Percentiles rank a stretch among this genome's conserved stretches.
These are phyloP conservation scores for Anabacerthia variegaticeps DNA, from an alignment of 2,797 vertebrate genomes.

Conservation along the genomic window DNA sequence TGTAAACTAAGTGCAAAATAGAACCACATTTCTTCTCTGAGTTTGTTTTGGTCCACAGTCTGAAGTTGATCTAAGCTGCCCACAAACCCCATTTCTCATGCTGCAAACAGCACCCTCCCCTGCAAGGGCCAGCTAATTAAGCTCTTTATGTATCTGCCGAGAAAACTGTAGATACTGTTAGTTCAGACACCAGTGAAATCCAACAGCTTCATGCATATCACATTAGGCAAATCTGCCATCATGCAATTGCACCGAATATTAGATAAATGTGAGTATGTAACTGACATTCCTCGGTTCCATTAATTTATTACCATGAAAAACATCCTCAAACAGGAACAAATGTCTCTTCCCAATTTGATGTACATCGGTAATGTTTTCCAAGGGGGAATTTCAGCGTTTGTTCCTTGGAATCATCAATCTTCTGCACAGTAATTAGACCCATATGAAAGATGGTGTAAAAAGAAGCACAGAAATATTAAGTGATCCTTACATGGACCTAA, in stretches of 20 bases:
- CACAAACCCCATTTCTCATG: neutral
- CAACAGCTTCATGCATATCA: neutral
- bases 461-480: neutral
- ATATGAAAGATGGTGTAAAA: neutral
- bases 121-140: neutral
- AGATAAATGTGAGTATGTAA: neutral
- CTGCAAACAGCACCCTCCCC: neutral
- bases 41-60: neutral
- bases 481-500: neutral
- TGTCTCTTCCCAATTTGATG: neutral
- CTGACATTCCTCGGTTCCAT: neutral
- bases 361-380: neutral
- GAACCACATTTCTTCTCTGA: neutral
- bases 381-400: neutral
- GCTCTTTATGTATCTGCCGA: neutral
- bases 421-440: neutral
- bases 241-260: neutral
- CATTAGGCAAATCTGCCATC: neutral
- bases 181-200: neutral
- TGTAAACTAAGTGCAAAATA: neutral
- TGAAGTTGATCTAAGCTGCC: neutral
- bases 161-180: neutral
- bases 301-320: neutral
- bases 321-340: neutral
- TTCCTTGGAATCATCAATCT: neutral